Base-by-base conservation (phyloP, 1,140 invertebrate species). In the Melipona quadrifasciata region DNA sequence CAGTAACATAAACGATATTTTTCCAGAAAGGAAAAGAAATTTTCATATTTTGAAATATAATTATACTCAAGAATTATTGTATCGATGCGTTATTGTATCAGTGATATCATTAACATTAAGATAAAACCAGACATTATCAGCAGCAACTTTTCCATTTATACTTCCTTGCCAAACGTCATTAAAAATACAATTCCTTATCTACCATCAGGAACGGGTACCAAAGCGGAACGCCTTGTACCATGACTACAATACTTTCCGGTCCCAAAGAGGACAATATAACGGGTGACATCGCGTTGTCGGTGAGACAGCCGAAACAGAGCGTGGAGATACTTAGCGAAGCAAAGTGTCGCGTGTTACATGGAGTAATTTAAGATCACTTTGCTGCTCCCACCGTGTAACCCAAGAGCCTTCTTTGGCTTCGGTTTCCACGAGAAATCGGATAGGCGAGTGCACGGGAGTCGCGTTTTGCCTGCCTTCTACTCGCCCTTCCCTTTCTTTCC, bases 341-440 rank as follows among this genome's bases (percentile, higher is more conserved):
- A 87, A 93, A 94, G 92, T 93, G 92, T 93, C 92, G 92, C 92
- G 91, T 92, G 92, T 93, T 93, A 82, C 87, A 84, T 90, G 74
- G 72, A 75, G 91, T 92, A 92, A 92, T 85, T 79, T 77, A 92
- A 92, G 74, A 87, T 82, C 73, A 68, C 78, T 86, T 85, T 77
- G 83, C 75, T 84, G 89, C 81, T 90, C 74, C 81, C 77, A 84
- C 17, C 74, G 81, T 84, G 90, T 89, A 91, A 91, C 74, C 84
- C 71, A 90, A 91, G 88, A 89, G 92, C 78, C 85, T 88, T 91
- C 89, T 91, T 91, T 89, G 90, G 91, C 90, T 92, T 92, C 92
- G 87, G 92, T 92, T 93, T 92, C 84, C 78, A 81, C 80, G 65
- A 73, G 89, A 88, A 91, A 91, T 88, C 86, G 86, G 90, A 89